Evolutionary conservation across 1,140 invertebrate genomes (phyloP).

Genomic region (Caenorhabditis latens): DNA sequence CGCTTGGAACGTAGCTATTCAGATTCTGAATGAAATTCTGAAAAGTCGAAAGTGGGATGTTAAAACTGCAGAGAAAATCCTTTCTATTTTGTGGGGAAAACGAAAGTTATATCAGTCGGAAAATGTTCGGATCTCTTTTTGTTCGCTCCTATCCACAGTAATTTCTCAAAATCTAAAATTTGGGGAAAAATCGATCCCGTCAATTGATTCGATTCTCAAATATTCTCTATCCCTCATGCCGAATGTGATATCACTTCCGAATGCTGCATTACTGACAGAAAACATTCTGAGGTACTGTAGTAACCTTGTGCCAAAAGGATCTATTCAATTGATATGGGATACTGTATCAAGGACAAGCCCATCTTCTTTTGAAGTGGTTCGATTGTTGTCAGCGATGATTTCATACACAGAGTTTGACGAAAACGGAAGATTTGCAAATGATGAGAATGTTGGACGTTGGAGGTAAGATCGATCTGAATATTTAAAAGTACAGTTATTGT

Average conservation of each 20-base stretch:
- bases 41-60: neutral
- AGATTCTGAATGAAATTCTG: constrained; percentile 1
- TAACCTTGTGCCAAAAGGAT: neutral
- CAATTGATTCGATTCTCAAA: constrained; percentile 36
- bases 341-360: constrained; percentile 19
- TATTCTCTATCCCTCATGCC: constrained; percentile 1
- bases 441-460: constrained; percentile 2
- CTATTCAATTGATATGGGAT: neutral
- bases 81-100: neutral
- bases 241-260: neutral
- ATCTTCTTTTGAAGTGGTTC: neutral
- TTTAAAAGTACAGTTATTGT: neutral
- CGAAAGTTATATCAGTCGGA: neutral
- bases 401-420: constrained; percentile 20
- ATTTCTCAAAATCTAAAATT: too few species aligned
- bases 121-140: neutral
- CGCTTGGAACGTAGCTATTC: constrained; percentile 16
- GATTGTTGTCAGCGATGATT: neutral
- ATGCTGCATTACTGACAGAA: neutral
- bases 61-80: neutral
- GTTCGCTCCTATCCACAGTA: neutral
- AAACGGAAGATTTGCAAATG: constrained; percentile 20
- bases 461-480: neutral
- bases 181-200: neutral
- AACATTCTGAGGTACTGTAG: constrained; percentile 3